Evolutionary conservation across 2,888 invertebrate genomes (phyloP), one percentile per base, ranked within the genome.

Genomic region (Cinara cedri): DNA sequence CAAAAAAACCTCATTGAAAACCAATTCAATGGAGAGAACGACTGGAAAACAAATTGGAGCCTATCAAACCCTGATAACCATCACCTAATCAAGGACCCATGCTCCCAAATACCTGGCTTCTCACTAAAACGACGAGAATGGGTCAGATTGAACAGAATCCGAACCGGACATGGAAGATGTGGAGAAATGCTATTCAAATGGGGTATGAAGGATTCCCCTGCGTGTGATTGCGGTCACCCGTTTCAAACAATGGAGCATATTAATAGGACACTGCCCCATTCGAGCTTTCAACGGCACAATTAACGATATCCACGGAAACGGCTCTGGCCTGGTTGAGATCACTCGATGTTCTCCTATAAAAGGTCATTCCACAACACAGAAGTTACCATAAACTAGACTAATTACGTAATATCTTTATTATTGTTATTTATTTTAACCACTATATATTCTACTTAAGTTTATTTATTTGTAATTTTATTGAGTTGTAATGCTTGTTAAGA

Each of bases 1-100:
- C 62, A n/a, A 63, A 63, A 63, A 34, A 13, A 63, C 62, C 57
- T 57, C 9, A 57, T 21, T 34, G 62, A 63, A 63, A 63, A 63
- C 62, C 42, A 63, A 14, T 63, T 63, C 42, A 63, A 63, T 63
- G 63, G 44, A n/a, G 42, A 44, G 42, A 63, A 34, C n/a, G 16
- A 11, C n/a, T n/a, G n/a, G n/a, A n/a, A n/a, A n/a, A n/a, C n/a
- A n/a, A 44, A 44, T 44, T 44, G 44, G 44, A 44, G 44, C 44
- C 44, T 44, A 44, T 66, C 24, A 34, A 68, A 51, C 51, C 26
- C 10, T 9, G 19, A 51, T 0, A 42, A 11, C 13, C 16, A 10
- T 16, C 24, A 68, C 49, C 3, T 46, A 49, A 49, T 66, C 66
- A 66, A 24, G 1, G 44, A 66, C 24, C 49, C 21, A 66, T 66